Evolutionary conservation across 2,113 vertebrate species (phyloP).

Genomic region (Pituophis catenifer): DNA sequence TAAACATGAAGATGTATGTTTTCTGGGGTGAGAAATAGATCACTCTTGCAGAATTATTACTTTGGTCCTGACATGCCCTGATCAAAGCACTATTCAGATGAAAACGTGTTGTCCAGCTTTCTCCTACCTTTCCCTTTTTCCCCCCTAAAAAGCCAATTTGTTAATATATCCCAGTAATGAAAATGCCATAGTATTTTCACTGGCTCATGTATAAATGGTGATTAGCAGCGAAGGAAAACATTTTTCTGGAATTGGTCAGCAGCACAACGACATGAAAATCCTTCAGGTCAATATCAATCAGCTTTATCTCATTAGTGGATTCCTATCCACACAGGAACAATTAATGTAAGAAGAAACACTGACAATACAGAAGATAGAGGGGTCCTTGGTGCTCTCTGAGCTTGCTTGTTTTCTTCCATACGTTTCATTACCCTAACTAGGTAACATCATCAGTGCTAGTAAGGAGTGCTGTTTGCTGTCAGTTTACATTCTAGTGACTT

Average conservation of each 20-base stretch:
- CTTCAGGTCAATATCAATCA: too few relatives aligned
- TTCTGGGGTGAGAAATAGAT: not conserved
- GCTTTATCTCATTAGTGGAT: not conserved
- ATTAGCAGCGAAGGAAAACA: not conserved
- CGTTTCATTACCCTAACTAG: too few relatives aligned
- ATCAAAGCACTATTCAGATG: not conserved
- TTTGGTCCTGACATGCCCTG: not conserved
- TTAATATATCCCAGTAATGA: not conserved
- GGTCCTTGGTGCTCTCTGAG: too few relatives aligned
- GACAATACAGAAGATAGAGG: not conserved
- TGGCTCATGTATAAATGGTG: not conserved
- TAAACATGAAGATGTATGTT: not conserved
- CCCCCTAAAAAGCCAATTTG: not conserved
- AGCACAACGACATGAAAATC: not conserved
- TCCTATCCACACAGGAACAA: not conserved
- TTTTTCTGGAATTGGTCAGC: not conserved
- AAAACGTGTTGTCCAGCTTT: not conserved
- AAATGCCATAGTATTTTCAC: not conserved
- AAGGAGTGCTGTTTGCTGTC: too few relatives aligned
- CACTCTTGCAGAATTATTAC: not conserved
- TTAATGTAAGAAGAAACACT: not conserved
- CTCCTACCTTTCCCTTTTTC: not conserved
- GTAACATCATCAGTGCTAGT: too few relatives aligned
- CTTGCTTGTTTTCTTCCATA: too few relatives aligned
- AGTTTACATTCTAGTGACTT: too few relatives aligned